Evolutionary conservation across 2,797 vertebrate species (phyloP).

Genomic region (Mionectes olivaceus): DNA sequence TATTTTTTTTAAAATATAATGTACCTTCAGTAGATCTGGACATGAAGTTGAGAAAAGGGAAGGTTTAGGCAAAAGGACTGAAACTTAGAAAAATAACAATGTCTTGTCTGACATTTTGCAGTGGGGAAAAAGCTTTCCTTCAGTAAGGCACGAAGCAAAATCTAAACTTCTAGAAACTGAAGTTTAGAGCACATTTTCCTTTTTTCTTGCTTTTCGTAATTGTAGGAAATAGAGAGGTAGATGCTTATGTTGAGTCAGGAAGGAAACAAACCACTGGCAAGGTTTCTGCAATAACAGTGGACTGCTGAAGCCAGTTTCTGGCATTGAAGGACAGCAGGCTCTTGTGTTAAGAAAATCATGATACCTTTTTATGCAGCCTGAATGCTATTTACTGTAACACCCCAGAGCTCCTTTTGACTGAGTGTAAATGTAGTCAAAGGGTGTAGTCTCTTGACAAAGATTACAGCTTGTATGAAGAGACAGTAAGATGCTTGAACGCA

Average conservation of each 20-base stretch:
- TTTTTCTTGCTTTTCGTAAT: background rate
- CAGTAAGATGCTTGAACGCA: constrained; percentile 7
- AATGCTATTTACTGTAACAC: background rate
- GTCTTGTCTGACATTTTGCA: background rate
- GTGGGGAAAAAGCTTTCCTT: background rate
- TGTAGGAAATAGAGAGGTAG: constrained; percentile 12
- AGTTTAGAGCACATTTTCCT: background rate
- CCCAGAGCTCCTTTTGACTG: background rate
- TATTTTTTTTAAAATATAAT: background rate
- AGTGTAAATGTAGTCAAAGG: background rate
- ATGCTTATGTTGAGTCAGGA: background rate
- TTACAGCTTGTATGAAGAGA: background rate
- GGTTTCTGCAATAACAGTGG: background rate
- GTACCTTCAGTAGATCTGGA: background rate
- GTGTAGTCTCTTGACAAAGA: background rate
- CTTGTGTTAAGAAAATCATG: background rate
- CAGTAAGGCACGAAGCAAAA: background rate
- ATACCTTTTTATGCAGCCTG: background rate
- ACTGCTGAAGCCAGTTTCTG: background rate
- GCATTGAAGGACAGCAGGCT: background rate
- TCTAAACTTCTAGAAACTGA: background rate
- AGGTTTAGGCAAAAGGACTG: background rate
- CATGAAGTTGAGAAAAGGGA: background rate
- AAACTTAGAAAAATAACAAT: background rate
- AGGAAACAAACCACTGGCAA: background rate